Evolutionary conservation across 1,140 invertebrate species (phyloP), one percentile per base, ranked within the genome.

Genomic region (Atta cephalotes): DNA sequence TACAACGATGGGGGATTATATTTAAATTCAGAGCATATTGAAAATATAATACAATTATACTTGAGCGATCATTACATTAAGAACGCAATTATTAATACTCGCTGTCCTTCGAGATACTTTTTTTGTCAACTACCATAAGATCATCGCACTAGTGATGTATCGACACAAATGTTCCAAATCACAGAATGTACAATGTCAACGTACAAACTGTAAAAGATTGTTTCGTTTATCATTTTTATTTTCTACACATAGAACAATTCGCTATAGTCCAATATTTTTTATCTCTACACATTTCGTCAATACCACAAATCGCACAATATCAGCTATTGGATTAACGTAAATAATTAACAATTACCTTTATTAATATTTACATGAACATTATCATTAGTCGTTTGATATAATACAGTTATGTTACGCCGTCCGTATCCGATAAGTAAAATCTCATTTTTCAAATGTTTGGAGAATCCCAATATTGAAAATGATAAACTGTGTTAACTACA

Each of bases 351-450:
- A 82, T 89, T 86, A 88, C 18, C 9, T n/a, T 88, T 45, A 45
- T 45, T 70, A 86, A 88, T 91, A 91, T 91, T 85, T 91, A 91
- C 89, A 91, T 12, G 31, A 70, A 45, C 66, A 88, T 88, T 85
- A 88, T 86, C 45, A 82, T 86, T 88, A 91, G 28, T 80, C 62
- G 71, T 63, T 88, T 39, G n/a, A 90, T 90, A 90, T 90, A 86
- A 88, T 88, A 90, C 89, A 90, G 77, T 82, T 88, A 56, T 81
- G 28, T 76, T 60, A 81, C 51, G 63, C 72, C 84, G 60, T 74
- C 60, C 76, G 62, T 70, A 10, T 28, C 51, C 85, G 31, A 56
- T 89, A 89, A 82, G 53, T 60, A 66, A 82, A 31, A 89, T 7
- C 18, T 87, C 31, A 35, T 53, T 82, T 35, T 60, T 62, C 53